Evolutionary conservation across 2,888 invertebrate genomes (phyloP).

Genomic region (Eupeodes luniger): DNA sequence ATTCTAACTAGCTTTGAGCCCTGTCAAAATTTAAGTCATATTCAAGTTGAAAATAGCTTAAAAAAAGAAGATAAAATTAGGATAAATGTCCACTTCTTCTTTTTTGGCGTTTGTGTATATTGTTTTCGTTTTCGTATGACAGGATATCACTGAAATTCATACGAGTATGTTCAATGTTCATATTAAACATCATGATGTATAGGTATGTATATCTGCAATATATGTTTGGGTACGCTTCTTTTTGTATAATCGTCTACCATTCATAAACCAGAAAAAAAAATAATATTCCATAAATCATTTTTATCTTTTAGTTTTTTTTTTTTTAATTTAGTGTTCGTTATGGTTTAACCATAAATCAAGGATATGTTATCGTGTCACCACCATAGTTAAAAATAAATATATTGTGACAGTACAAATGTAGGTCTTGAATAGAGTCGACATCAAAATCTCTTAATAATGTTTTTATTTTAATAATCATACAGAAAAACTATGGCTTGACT

Average conservation of each 20-base stretch:
- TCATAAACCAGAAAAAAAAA: not conserved
- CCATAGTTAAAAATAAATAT: not conserved
- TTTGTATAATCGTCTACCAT: not conserved
- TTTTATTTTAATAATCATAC: too few species aligned
- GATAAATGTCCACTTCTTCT: not conserved
- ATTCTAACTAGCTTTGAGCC: too few species aligned
- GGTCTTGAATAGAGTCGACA: too few species aligned
- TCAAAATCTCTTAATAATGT: too few species aligned
- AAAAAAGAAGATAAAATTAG: not conserved
- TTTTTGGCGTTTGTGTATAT: not conserved
- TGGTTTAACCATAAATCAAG: constrained; percentile 1
- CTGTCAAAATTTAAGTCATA: not conserved
- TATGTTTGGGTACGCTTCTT: not conserved
- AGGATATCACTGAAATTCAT: not conserved
- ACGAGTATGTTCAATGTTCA: too few species aligned
- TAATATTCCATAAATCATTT: constrained; percentile 18
- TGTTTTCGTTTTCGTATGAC: not conserved
- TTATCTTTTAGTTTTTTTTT: not conserved
- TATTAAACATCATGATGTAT: too few species aligned
- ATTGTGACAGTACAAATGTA: not conserved
- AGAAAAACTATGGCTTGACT: too few species aligned
- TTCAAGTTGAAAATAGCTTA: too few species aligned
- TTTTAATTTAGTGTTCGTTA: not conserved
- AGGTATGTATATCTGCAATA: too few species aligned
- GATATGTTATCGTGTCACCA: not conserved